Conservation (phyloP, 1,140 invertebrate genomes). For the Littorina saxatilis region DNA sequence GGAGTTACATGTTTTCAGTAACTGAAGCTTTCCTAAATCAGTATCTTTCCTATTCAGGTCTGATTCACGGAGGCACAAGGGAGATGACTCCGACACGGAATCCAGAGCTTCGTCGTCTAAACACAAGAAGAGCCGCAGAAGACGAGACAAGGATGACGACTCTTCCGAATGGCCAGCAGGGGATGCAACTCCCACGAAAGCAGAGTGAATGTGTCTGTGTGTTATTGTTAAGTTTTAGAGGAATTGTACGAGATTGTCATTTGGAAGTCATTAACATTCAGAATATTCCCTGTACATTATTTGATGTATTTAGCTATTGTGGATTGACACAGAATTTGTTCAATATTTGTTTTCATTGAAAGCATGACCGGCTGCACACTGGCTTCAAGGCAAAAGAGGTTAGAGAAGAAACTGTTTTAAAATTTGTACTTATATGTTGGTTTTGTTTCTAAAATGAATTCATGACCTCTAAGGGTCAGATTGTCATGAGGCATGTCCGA, state of each 20-base stretch:
- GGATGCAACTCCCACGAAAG: slow-evolving; percentile 15
- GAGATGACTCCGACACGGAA: slow-evolving; percentile 53
- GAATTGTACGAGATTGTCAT: neutral
- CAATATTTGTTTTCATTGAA: too few relatives aligned
- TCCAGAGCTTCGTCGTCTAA: slow-evolving; percentile 40
- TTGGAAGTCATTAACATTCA: neutral
- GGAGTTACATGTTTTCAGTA: too few relatives aligned
- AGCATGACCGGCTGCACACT: too few relatives aligned
- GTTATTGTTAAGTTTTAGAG: too few relatives aligned
- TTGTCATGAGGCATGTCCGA: too few relatives aligned
- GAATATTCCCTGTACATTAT: neutral
- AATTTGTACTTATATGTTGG: too few relatives aligned
- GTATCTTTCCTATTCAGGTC: neutral
- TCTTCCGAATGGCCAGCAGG: slow-evolving; percentile 19
- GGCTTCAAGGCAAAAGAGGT: too few relatives aligned
- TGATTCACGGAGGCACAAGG: slow-evolving; percentile 42
- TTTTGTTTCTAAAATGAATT: too few relatives aligned
- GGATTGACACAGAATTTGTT: neutral
- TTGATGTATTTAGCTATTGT: neutral
- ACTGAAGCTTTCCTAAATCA: too few relatives aligned
- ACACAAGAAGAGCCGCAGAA: slow-evolving; percentile 55
- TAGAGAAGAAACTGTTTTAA: too few relatives aligned
- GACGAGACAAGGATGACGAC: slow-evolving; percentile 49
- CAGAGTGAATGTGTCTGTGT: neutral
- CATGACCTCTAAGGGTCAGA: too few relatives aligned